Evolutionary conservation across 2,888 invertebrate genomes (phyloP).

Genomic region (Bruchidius siliquastri): DNA sequence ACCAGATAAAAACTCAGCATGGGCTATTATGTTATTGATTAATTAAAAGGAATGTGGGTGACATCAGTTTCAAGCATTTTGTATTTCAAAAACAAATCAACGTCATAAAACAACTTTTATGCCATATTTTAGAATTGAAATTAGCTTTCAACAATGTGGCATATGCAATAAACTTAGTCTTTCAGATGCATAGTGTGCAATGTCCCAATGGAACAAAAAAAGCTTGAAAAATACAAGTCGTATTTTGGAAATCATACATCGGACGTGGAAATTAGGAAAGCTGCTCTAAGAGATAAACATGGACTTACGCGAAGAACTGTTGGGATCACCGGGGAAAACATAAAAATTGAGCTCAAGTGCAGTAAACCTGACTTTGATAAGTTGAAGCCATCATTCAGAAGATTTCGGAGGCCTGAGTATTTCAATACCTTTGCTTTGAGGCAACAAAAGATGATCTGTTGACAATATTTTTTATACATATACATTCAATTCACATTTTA

Average conservation of each 20-base stretch:
- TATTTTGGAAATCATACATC: constrained; percentile 11
- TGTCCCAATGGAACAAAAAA: constrained; percentile 40
- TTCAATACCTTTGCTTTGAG: constrained; percentile 26
- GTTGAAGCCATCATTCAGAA: constrained; percentile 14
- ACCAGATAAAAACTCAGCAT: too few relatives aligned
- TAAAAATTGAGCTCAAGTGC: constrained; percentile 21
- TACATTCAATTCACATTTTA: too few relatives aligned
- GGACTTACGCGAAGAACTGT: constrained; percentile 20
- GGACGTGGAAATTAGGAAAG: constrained; percentile 13
- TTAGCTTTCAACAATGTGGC: background rate
- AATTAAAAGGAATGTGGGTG: too few relatives aligned
- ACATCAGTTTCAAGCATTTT: too few relatives aligned
- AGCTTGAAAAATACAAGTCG: constrained; percentile 8
- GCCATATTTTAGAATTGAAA: too few relatives aligned
- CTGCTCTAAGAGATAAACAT: constrained; percentile 15
- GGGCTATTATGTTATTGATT: too few relatives aligned
- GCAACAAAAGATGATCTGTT: constrained; percentile 25
- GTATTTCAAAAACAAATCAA: too few relatives aligned
- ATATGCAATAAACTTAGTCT: background rate
- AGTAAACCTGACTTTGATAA: constrained; percentile 13
- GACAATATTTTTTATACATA: background rate
- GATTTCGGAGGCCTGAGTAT: constrained; percentile 16
- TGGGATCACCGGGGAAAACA: constrained; percentile 16
- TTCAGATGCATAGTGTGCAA: constrained; percentile 49
- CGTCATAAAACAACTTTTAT: too few relatives aligned